Conservation (phyloP, 2,888 invertebrate genomes). For the Meiosimyza decipiens region DNA sequence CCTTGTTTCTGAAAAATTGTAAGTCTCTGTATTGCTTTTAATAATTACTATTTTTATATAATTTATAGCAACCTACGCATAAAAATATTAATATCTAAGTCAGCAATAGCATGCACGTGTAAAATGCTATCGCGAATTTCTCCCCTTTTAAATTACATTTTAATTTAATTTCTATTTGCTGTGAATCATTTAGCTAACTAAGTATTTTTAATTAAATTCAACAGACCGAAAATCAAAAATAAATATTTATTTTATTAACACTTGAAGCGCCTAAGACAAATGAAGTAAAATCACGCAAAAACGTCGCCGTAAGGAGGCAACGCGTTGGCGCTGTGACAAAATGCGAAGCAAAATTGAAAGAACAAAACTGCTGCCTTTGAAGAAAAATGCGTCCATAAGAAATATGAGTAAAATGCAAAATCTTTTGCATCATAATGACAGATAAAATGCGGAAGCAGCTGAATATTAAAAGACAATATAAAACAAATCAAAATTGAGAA, state of each 20-base stretch:
- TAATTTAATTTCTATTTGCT: constrained; percentile 55
- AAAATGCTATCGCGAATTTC: neutral
- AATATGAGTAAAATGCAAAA: too few relatives aligned
- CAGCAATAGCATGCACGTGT: neutral
- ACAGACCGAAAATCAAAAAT: constrained; percentile 60
- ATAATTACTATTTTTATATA: too few relatives aligned
- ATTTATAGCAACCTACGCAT: constrained; percentile 12
- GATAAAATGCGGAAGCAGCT: neutral
- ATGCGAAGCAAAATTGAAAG: neutral
- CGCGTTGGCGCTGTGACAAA: constrained; percentile 16
- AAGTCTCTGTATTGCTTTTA: too few relatives aligned
- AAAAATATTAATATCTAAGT: neutral
- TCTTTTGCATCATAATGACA: neutral
- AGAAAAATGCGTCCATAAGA: neutral
- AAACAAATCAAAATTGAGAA: too few relatives aligned
- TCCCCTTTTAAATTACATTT: constrained; percentile 37
- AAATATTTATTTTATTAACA: constrained; percentile 20
- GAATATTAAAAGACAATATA: too few relatives aligned
- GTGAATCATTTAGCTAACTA: constrained; percentile 55
- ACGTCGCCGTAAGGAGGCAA: neutral
- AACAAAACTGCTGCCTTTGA: neutral
- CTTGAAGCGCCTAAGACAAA: neutral
- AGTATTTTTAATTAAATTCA: constrained; percentile 63
- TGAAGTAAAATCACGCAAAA: neutral
- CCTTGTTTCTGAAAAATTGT: too few relatives aligned